These are phyloP conservation scores for Anguilla japonica DNA, from an alignment of 2,113 vertebrate genomes.

Conservation along the genomic window DNA sequence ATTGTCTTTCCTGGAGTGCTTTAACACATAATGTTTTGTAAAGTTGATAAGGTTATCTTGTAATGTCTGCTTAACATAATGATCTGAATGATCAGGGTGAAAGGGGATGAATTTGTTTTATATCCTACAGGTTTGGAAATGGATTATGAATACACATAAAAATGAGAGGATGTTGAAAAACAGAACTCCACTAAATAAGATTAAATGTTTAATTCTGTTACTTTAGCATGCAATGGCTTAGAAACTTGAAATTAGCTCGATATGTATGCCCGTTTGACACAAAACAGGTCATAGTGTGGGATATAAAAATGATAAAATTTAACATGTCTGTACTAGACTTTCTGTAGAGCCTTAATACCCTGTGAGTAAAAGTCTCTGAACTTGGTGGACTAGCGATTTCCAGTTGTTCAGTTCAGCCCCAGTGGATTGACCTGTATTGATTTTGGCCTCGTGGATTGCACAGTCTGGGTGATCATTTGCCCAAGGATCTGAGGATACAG, in stretches of 20 bases:
- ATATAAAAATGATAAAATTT: too few relatives aligned
- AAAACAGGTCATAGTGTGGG: too few relatives aligned
- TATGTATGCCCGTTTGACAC: too few relatives aligned
- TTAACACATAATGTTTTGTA: not conserved
- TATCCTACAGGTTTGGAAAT: not conserved
- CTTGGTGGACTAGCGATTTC: not conserved
- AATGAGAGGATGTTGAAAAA: too few relatives aligned
- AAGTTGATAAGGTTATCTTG: not conserved
- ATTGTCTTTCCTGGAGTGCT: not conserved
- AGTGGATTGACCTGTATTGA: not conserved
- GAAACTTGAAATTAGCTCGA: too few relatives aligned
- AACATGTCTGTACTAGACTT: too few relatives aligned
- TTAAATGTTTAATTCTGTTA: too few relatives aligned
- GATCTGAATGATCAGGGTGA: not conserved
- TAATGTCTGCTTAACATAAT: not conserved
- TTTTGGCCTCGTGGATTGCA: not conserved
- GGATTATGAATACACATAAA: not conserved
- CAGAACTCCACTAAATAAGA: too few relatives aligned
- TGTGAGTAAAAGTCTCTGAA: not conserved
- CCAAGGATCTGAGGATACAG: not conserved
- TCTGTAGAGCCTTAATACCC: not conserved
- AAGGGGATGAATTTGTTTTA: not conserved
- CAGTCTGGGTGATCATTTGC: not conserved
- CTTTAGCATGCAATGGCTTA: too few relatives aligned
- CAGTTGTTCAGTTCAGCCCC: not conserved